phyloP scores from a whole-genome alignment of 2,888 invertebrate species.

The Drosophila planitibia region DNA sequence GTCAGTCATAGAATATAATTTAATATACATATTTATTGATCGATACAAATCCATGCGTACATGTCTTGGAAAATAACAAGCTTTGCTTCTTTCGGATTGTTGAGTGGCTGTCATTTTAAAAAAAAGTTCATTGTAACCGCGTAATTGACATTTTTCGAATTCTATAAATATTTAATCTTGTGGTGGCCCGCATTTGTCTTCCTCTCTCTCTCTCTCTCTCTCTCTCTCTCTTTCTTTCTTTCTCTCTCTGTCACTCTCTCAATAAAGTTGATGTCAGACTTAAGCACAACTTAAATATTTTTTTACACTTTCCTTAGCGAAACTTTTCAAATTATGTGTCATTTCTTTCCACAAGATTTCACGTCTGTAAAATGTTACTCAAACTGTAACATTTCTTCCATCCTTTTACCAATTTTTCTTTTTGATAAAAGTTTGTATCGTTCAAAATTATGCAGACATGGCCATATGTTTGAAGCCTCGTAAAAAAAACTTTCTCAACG shows the following conservation, averaged over 20 bases:
- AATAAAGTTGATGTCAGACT: constrained; percentile 53
- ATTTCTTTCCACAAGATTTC: constrained; percentile 45
- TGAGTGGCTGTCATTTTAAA: constrained; percentile 25
- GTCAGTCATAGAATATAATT: constrained; percentile 30
- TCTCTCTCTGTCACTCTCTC: constrained; percentile 11
- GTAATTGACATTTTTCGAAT: constrained; percentile 57
- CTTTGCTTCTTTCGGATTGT: not conserved
- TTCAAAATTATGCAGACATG: constrained; percentile 65
- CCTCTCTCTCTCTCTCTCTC: not conserved
- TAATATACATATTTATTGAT: constrained; percentile 27
- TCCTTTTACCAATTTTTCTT: constrained; percentile 14
- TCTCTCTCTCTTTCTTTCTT: constrained; percentile 7
- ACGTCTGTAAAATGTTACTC: constrained; percentile 40
- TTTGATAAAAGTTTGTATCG: constrained; percentile 71
- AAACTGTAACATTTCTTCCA: constrained; percentile 39
- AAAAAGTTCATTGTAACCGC: not conserved
- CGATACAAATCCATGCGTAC: not conserved
- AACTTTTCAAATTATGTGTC: constrained; percentile 80
- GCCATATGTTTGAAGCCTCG: constrained; percentile 57
- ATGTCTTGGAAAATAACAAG: constrained; percentile 18
- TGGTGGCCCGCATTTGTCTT: constrained; percentile 13
- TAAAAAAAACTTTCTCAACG: constrained; percentile 39
- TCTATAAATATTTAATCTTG: constrained; percentile 48
- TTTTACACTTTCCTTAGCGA: constrained; percentile 69
- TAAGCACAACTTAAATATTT: constrained; percentile 69